A percentile compares a stretch with the other conserved stretches of the same genome.
Conservation (phyloP, 2,888 invertebrate genomes). For the Agonopterix subpropinquella region DNA sequence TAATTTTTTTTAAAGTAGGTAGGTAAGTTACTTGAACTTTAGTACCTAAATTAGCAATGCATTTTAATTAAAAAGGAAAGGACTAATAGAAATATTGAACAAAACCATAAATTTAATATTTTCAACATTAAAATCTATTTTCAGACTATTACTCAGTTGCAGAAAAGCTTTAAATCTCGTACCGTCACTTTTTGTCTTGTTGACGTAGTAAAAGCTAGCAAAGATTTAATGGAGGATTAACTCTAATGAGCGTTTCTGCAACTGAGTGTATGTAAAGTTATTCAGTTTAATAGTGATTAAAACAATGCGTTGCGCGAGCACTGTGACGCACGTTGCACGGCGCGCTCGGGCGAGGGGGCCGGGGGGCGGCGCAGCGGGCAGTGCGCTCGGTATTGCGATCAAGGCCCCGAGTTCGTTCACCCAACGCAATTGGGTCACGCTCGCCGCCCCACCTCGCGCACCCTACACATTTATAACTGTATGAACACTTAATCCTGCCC, state of each 20-base stretch:
- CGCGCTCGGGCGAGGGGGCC: slow-evolving; percentile 13
- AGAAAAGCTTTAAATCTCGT: too few relatives aligned
- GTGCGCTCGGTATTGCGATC: slow-evolving; percentile 66
- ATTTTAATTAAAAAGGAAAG: too few relatives aligned
- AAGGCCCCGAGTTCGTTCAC: slow-evolving; percentile 74
- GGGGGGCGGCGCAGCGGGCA: slow-evolving; percentile 20
- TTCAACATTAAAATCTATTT: background rate
- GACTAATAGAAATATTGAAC: too few relatives aligned
- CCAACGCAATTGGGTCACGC: slow-evolving; percentile 68
- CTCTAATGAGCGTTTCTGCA: too few relatives aligned
- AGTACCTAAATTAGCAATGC: too few relatives aligned
- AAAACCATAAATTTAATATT: too few relatives aligned
- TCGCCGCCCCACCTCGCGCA: slow-evolving; percentile 46
- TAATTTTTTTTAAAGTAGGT: too few relatives aligned
- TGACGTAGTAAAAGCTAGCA: too few relatives aligned
- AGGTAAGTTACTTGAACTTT: too few relatives aligned
- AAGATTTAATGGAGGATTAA: too few relatives aligned
- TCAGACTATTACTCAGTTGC: too few relatives aligned
- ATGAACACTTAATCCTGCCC: slow-evolving; percentile 62
- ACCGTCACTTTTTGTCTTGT: too few relatives aligned
- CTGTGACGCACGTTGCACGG: slow-evolving; percentile 36
- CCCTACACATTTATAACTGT: slow-evolving; percentile 62
- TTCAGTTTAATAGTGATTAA: slow-evolving; percentile 20
- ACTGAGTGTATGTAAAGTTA: background rate
- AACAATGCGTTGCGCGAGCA: slow-evolving; percentile 42